These are phyloP conservation scores for Drosophila incognita DNA, from an alignment of 2,888 invertebrate genomes.

Conservation along the genomic window DNA sequence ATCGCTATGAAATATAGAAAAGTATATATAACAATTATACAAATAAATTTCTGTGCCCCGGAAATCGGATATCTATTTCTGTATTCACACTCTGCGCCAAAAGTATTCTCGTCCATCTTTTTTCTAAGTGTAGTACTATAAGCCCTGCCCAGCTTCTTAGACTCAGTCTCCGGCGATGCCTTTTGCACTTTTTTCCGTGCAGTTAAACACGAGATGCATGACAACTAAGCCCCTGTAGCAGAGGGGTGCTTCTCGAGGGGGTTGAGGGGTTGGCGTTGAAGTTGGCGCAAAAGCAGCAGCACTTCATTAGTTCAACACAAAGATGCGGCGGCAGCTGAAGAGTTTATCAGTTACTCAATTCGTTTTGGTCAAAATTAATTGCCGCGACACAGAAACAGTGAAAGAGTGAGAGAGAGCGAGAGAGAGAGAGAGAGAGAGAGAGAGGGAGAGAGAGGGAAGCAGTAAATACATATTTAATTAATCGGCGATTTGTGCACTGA, in stretches of 20 bases:
- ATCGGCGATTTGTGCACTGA: constrained; percentile 82
- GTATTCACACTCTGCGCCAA: background rate
- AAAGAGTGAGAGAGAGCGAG: background rate
- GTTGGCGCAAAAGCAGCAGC: constrained; percentile 21
- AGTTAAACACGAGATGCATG: constrained; percentile 83
- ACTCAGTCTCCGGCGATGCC: constrained; percentile 4
- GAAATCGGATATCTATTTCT: background rate
- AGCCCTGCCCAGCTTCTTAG: constrained; percentile 13
- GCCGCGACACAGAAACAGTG: constrained; percentile 13
- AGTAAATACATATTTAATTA: constrained; percentile 80
- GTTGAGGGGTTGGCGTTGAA: background rate
- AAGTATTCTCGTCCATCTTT: background rate
- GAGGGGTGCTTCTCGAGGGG: background rate
- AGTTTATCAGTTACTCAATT: constrained; percentile 54
- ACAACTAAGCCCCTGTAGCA: constrained; percentile 49
- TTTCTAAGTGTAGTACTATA: constrained; percentile 47
- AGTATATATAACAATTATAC: background rate
- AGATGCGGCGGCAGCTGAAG: constrained; percentile 49
- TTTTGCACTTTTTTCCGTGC: constrained; percentile 80
- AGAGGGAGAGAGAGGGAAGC: constrained; percentile 26
- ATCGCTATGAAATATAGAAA: background rate
- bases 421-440: background rate
- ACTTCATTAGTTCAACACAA: constrained; percentile 72
- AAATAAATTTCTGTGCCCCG: background rate
- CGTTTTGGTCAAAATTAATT: constrained; percentile 71